Evolutionary conservation across 2,888 invertebrate species (phyloP).

Genomic region (Dysmachus trigonus): DNA sequence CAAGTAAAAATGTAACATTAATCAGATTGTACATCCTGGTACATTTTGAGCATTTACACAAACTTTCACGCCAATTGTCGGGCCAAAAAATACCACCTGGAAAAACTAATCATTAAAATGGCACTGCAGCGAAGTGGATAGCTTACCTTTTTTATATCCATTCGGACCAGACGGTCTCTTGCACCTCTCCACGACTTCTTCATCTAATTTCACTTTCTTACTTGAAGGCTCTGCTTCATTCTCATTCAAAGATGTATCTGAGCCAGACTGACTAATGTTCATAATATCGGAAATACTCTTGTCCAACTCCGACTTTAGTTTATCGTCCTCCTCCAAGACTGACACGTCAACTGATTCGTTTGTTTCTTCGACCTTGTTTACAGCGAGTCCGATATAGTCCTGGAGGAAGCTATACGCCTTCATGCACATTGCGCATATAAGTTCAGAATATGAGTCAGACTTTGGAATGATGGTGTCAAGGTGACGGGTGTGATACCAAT

Average conservation of each 20-base stretch:
- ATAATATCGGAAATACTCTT: conserved; percentile 60
- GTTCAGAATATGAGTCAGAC: conserved; percentile 76
- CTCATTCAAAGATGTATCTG: background rate
- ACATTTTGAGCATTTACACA: conserved; percentile 78
- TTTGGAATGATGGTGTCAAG: conserved; percentile 70
- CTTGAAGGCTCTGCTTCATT: conserved; percentile 51
- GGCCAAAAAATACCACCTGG: conserved; percentile 80
- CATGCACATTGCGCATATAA: conserved; percentile 84
- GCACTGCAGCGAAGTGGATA: too few species aligned
- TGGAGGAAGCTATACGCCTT: conserved; percentile 77
- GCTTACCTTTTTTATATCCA: conserved; percentile 53
- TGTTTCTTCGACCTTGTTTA: conserved; percentile 55
- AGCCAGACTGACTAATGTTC: conserved; percentile 52
- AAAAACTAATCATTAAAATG: background rate
- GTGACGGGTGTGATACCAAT: conserved; percentile 93
- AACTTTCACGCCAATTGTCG: conserved; percentile 76
- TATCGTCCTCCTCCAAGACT: conserved; percentile 55
- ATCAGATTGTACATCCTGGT: conserved; percentile 75
- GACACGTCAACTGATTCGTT: conserved; percentile 51
- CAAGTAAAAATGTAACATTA: conserved; percentile 77
- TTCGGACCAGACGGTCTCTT: conserved; percentile 53
- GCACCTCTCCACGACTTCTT: conserved; percentile 49
- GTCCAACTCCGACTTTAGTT: conserved; percentile 56
- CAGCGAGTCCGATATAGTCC: conserved; percentile 70
- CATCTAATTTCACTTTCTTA: conserved; percentile 55